These are phyloP conservation scores for Amyelois transitella DNA, from an alignment of 1,140 invertebrate genomes.

Conservation along the genomic window DNA sequence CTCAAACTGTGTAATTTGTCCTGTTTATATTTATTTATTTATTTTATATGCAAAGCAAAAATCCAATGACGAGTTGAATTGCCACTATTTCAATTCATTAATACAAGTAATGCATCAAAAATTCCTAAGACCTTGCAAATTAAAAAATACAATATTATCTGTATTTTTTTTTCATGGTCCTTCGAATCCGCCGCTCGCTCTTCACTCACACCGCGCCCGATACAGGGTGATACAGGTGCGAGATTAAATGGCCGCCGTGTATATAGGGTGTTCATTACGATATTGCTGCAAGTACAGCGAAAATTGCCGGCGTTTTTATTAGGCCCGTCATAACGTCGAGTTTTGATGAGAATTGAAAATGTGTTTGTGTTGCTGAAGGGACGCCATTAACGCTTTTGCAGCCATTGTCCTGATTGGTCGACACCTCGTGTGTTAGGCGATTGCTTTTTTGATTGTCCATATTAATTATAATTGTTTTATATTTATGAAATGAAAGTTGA, in stretches of 20 bases:
- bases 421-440: conserved; percentile 2
- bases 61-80: too few species aligned
- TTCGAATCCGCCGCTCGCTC: conserved; percentile 5
- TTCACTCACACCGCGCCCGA: conserved; percentile 20
- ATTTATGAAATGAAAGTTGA: too few species aligned
- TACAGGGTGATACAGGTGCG: conserved; percentile 65
- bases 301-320: conserved; percentile 63
- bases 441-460: conserved; percentile 11
- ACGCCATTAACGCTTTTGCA: conserved; percentile 11
- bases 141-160: too few species aligned
- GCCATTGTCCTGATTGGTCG: conserved; percentile 28
- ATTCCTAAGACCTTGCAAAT: too few species aligned
- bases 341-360: conserved; percentile 70
- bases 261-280: conserved; percentile 69
- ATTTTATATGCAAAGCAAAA: too few species aligned
- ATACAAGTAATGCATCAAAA: too few species aligned
- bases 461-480: not conserved
- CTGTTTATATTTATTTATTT: too few species aligned
- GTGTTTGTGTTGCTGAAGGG: conserved; percentile 46
- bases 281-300: conserved; percentile 61
- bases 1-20: too few species aligned
- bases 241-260: conserved; percentile 67
- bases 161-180: too few species aligned
- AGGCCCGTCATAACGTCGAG: conserved; percentile 57
- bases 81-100: too few species aligned